A percentile compares a stretch with the other conserved stretches of the same genome.
These are phyloP conservation scores for Dolichoris vasculosae DNA, from an alignment of 1,140 invertebrate species.

Conservation along the genomic window DNA sequence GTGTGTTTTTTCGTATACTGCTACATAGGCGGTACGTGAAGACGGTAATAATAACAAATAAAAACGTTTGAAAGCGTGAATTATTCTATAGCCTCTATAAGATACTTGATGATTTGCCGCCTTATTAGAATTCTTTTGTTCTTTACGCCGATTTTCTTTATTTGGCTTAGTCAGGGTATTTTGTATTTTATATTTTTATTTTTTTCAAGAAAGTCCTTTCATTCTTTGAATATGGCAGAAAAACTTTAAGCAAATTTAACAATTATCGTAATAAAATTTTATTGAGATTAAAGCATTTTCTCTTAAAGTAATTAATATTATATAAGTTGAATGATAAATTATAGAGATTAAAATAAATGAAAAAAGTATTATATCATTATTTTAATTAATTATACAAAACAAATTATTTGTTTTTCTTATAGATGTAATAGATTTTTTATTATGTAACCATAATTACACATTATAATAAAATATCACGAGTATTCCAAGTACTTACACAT, in stretches of 20 bases:
- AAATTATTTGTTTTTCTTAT: background rate
- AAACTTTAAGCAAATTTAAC: background rate
- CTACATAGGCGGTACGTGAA: background rate
- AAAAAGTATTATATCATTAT: background rate
- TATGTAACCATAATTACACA: background rate
- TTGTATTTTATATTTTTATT: background rate
- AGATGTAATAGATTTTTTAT: background rate
- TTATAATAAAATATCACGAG: background rate
- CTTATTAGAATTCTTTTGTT: background rate
- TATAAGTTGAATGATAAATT: background rate
- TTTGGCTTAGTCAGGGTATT: background rate
- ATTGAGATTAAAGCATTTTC: background rate
- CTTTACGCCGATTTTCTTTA: background rate
- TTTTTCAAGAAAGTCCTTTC: background rate
- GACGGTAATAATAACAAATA: background rate
- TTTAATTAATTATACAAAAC: background rate
- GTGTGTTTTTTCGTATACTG: background rate
- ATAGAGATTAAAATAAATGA: background rate
- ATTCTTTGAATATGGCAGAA: background rate
- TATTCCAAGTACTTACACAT: background rate
- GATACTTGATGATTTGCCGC: slow-evolving; percentile 10
- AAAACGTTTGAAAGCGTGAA: slow-evolving; percentile 42
- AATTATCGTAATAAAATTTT: slow-evolving; percentile 1
- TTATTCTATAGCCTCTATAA: slow-evolving; percentile 5
- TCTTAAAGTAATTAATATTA: slow-evolving; percentile 13